Evolutionary conservation across 2,797 vertebrate species (phyloP), one percentile per base, ranked within the genome.

Genomic region (Lycodopsis pacificus): DNA sequence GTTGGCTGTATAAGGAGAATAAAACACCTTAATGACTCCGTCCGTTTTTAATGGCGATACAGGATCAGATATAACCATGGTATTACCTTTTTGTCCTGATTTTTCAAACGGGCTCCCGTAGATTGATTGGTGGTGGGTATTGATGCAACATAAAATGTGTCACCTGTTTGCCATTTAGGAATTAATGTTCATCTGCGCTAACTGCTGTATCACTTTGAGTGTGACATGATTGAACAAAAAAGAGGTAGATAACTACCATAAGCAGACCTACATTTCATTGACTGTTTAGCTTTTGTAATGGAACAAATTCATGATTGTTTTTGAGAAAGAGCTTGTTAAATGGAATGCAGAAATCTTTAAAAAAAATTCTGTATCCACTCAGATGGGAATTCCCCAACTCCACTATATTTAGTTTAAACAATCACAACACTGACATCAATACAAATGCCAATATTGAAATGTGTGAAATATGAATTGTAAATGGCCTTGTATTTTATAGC

Each of bases 21-120:
- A 85, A 91, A 92, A 90, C 58, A 81, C 76, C 69, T 77, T 80
- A 86, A 93, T 92, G 87, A 90, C 73, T 89, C 56, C 66, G 87
- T 88, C 81, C 78, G 86, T 92, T 93, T 91, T 87, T 89, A 80
- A 93, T 86, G 61, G 48, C 73, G 79, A 82, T 81, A 53, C 65
- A 48, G 81, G 75, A 86, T 65, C 49, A 30, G 12, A 80, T 77
- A 73, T 15, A 62, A 48, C 22, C 22, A 22, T 46, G 62, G 46
- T 30, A 38, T 54, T 25, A 6, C 51, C 57, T 32, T 71, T 78
- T 77, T 71, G 78, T 83, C 68, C 78, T 56, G 27, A 74, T 74
- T 85, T 81, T 80, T 44, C 13, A 42, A 66, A 77, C 64, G 68
- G 68, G 46, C 51, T 40, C 76, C 68, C 22, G 66, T 67, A 73